Evolutionary conservation across 64 coral and sea anemone species (phyloP).

Genomic region (Stichodactyla mertensii): DNA sequence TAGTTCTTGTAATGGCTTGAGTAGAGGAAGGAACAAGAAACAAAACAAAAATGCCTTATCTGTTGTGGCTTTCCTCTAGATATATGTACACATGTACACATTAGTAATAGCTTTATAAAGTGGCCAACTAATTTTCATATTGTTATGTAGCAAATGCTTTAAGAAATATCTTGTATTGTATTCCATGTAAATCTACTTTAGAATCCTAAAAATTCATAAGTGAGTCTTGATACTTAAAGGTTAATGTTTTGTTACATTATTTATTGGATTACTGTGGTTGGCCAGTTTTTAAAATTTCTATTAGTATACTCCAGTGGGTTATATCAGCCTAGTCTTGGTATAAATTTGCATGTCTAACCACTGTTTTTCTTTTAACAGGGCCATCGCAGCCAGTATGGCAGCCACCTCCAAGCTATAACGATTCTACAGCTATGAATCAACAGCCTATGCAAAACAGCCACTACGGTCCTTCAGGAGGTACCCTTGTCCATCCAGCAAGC

Average conservation of each 20-base stretch:
- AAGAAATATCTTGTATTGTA: background rate
- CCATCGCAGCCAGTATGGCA: constrained; percentile 9
- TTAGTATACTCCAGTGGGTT: background rate
- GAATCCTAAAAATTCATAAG: background rate
- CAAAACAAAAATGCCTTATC: background rate
- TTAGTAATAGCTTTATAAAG: no score
- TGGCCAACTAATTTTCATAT: no score
- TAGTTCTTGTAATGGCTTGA: background rate
- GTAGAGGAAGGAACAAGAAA: background rate
- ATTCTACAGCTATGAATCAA: background rate
- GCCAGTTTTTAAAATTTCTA: background rate
- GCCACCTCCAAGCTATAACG: constrained; percentile 12
- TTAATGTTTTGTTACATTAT: background rate
- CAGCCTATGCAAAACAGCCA: background rate
- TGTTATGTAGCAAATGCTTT: no score
- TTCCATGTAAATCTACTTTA: background rate
- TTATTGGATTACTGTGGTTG: background rate
- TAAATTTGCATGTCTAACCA: background rate
- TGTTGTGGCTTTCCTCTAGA: background rate
- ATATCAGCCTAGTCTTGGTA: background rate
- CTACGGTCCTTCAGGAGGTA: background rate
- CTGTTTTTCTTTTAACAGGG: background rate
- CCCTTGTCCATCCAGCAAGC: constrained; percentile 55
- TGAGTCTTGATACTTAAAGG: background rate
- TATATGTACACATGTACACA: background rate